These are phyloP conservation scores for Paradoxurus hermaphroditus DNA, from an alignment of 2,113 vertebrate species.

Conservation along the genomic window DNA sequence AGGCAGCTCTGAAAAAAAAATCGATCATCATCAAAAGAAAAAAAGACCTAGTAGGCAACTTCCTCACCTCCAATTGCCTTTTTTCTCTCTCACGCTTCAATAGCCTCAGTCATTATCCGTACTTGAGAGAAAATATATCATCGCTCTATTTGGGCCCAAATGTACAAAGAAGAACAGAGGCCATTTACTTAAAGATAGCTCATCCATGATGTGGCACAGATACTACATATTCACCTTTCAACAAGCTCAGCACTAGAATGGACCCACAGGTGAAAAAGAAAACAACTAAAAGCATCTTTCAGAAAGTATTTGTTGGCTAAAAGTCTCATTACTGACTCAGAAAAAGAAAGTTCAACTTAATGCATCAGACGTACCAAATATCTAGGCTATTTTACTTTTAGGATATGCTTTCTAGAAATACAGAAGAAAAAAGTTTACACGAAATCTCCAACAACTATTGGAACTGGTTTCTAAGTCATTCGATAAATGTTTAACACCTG, in stretches of 20 bases:
- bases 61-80: not conserved
- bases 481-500: not conserved
- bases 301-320: not conserved
- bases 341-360: not conserved
- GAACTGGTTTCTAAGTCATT: slow-evolving; percentile 6
- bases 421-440: not conserved
- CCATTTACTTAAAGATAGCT: not conserved
- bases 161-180: not conserved
- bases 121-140: not conserved
- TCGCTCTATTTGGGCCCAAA: not conserved
- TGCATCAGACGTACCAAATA: not conserved
- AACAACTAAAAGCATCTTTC: slow-evolving; percentile 12
- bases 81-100: not conserved
- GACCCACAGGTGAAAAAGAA: not conserved
- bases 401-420: not conserved
- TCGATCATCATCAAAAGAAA: slow-evolving; percentile 23
- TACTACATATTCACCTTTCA: not conserved
- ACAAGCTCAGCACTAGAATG: not conserved
- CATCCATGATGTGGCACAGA: not conserved
- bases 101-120: not conserved
- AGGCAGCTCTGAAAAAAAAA: not conserved
- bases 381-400: not conserved
- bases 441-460: not conserved
- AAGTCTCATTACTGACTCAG: slow-evolving; percentile 12
- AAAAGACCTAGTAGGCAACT: not conserved